These are phyloP conservation scores for Dryomyza anilis DNA, from an alignment of 2,888 invertebrate species.

Conservation along the genomic window DNA sequence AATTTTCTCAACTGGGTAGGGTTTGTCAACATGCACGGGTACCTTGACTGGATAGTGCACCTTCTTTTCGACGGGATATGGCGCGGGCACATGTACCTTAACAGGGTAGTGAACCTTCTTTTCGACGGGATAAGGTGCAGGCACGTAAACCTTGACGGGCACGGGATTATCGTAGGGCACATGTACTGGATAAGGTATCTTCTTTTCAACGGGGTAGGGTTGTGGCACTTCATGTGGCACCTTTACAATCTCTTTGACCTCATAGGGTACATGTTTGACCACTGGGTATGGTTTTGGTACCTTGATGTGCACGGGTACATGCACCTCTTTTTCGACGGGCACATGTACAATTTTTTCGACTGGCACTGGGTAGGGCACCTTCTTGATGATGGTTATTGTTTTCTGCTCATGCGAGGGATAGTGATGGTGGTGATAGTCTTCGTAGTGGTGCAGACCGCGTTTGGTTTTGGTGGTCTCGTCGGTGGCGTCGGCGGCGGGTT, in stretches of 20 bases:
- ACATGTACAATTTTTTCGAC: constrained; percentile 68
- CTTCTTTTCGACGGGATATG: constrained; percentile 73
- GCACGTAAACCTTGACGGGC: constrained; percentile 73
- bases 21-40: constrained; percentile 76
- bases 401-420: constrained; percentile 65
- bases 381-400: constrained; percentile 75
- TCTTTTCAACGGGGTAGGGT: constrained; percentile 79
- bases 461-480: constrained; percentile 74
- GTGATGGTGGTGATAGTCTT: constrained; percentile 55
- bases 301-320: constrained; percentile 68
- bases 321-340: constrained; percentile 70
- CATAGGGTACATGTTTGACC: constrained; percentile 71
- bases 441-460: constrained; percentile 70
- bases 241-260: constrained; percentile 79
- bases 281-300: constrained; percentile 77
- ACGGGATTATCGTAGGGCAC: constrained; percentile 78
- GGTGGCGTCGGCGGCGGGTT: constrained; percentile 33
- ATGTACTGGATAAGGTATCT: constrained; percentile 75
- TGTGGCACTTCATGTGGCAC: constrained; percentile 78
- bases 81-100: constrained; percentile 77
- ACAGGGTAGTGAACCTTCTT: constrained; percentile 74
- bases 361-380: constrained; percentile 73
- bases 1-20: constrained; percentile 74
- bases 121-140: constrained; percentile 71
- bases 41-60: constrained; percentile 73